phyloP scores from a whole-genome alignment of 2,888 invertebrate genomes.

The Nesidiocoris tenuis region DNA sequence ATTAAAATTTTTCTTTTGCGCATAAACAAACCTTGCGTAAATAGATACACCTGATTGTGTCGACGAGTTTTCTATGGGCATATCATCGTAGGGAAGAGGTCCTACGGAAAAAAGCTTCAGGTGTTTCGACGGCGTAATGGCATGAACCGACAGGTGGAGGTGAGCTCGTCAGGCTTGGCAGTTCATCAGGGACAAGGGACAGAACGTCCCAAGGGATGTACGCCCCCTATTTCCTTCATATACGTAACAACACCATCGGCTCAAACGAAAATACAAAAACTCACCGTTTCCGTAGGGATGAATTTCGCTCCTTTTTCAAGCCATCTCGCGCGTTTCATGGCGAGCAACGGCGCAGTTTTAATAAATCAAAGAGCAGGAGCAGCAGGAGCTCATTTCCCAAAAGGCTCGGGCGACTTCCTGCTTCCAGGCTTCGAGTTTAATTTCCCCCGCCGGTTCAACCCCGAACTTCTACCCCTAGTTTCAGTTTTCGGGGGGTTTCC shows the following conservation, averaged over 20 bases:
- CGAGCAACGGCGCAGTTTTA: constrained; percentile 21
- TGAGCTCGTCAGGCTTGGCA: background rate
- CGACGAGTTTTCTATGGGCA: no score
- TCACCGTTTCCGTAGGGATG: background rate
- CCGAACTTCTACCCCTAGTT: background rate
- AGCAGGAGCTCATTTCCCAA: constrained; percentile 33
- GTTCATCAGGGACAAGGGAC: background rate
- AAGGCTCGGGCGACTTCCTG: constrained; percentile 34
- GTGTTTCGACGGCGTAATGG: no score
- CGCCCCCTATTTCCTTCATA: background rate
- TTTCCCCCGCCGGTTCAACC: constrained; percentile 13
- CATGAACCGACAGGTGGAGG: background rate
- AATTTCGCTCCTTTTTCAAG: background rate
- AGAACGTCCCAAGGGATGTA: background rate
- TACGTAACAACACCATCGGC: background rate
- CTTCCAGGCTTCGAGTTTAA: constrained; percentile 21
- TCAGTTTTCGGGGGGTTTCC: background rate
- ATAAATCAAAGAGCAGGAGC: constrained; percentile 35
- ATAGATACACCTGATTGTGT: no score
- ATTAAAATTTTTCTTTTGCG: no score
- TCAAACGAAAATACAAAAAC: background rate
- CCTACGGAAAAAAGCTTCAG: no score
- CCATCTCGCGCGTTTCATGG: background rate
- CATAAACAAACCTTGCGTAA: no score
- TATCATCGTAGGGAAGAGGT: no score